Base-by-base conservation (phyloP, 2,797 vertebrate genomes). In the Tragopan temminckii region DNA sequence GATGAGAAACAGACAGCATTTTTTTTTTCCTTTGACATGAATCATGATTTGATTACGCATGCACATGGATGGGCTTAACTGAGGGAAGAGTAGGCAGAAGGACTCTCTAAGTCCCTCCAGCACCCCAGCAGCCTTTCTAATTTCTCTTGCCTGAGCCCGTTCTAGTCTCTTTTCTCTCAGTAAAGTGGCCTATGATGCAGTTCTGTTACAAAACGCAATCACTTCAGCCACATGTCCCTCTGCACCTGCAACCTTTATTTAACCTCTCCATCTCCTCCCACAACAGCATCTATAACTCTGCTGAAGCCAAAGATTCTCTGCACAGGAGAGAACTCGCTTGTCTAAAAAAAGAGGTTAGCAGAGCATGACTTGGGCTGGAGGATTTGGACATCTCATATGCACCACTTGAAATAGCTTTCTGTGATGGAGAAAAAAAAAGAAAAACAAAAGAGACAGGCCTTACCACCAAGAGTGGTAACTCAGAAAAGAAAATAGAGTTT, bases 351-450 rank as follows among this genome's bases (percentile, higher is more conserved):
- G n/a, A n/a, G n/a, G n/a, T n/a, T n/a, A n/a, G n/a, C n/a, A n/a
- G n/a, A n/a, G n/a, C n/a, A n/a, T n/a, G n/a, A n/a, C n/a, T n/a
- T n/a, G n/a, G n/a, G n/a, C n/a, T n/a, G n/a, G n/a, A n/a, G n/a
- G n/a, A n/a, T n/a, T n/a, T n/a, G n/a, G 29, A 69, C 36, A 83
- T n/a, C 77, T 67, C 55, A 23, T 14, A 40, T 5, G 8, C 31
- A 46, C 40, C 13, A 53, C 38, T 4, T 72, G 43, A 63, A 84
- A 53, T 0, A 42, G 5, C 36, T 77, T 70, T 45, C 63, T 48
- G 81, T 89, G 21, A 84, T 11, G 33, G 48, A 94, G 14, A 11
- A 24, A 86, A 93, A 93, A 68, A 67, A 76, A 78, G 29, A 69
- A 86, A 86, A 81, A 13, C 24, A 55, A 42, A 16, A 88, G 53